Evolutionary conservation across 2,797 vertebrate species (phyloP).

Genomic region (Clarias platycephalus): DNA sequence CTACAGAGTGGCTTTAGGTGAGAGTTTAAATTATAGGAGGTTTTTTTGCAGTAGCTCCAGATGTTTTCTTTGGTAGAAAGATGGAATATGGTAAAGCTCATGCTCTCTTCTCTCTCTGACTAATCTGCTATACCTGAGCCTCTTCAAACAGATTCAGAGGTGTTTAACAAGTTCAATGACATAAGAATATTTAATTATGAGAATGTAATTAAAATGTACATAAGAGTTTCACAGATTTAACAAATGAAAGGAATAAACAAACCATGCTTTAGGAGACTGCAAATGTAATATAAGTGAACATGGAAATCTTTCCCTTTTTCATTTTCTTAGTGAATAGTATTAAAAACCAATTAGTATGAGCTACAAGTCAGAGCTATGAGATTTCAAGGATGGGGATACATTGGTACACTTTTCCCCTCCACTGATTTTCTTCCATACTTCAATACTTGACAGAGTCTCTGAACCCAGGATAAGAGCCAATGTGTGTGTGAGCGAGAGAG

Average conservation of each 20-base stretch:
- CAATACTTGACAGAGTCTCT: not conserved
- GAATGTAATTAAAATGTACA: not conserved
- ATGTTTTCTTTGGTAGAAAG: constrained; percentile 10
- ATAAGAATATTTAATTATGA: not conserved
- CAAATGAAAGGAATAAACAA: not conserved
- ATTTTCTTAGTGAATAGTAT: not conserved
- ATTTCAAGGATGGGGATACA: not conserved
- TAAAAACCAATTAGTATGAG: not conserved
- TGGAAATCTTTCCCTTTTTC: not conserved
- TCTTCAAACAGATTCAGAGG: not conserved
- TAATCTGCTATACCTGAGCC: not conserved
- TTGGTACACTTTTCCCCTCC: not conserved
- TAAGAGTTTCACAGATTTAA: not conserved
- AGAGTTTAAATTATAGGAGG: not conserved
- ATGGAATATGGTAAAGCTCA: constrained; percentile 4
- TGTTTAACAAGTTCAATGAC: not conserved
- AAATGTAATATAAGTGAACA: not conserved
- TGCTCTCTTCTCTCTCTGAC: not conserved
- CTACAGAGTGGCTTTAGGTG: constrained; percentile 13
- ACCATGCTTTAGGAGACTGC: not conserved
- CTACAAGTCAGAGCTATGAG: not conserved
- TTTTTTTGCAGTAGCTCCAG: constrained; percentile 25
- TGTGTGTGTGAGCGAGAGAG: not conserved
- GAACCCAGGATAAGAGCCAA: not conserved
- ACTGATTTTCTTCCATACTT: not conserved